phyloP scores from a whole-genome alignment of 2,113 vertebrate genomes.

The Apodemus sylvaticus region DNA sequence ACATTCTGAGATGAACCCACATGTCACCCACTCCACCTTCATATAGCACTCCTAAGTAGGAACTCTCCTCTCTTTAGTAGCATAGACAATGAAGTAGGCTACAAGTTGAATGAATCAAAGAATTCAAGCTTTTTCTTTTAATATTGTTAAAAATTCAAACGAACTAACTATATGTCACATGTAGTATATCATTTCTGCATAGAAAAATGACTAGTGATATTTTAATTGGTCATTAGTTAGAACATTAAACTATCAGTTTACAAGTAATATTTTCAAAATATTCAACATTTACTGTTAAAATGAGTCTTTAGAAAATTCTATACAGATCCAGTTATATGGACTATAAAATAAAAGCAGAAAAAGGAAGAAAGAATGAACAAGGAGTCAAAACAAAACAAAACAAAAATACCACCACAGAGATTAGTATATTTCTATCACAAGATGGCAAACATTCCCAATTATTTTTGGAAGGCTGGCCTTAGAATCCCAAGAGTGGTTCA shows the following conservation, averaged over 20 bases:
- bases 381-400: not conserved
- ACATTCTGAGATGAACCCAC: no score
- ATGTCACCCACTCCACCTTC: not conserved
- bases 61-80: not conserved
- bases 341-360: not conserved
- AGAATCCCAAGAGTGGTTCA: not conserved
- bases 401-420: not conserved
- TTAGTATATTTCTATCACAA: not conserved
- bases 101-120: not conserved
- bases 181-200: not conserved
- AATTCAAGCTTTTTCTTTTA: not conserved
- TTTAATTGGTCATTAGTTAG: not conserved
- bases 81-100: rapidly evolving
- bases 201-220: not conserved
- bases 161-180: not conserved
- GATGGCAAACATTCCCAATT: conserved; percentile 29
- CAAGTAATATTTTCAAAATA: not conserved
- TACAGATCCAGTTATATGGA: not conserved
- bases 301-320: not conserved
- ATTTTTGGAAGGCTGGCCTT: not conserved
- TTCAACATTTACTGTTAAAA: conserved; percentile 1
- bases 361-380: not conserved
- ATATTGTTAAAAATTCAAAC: conserved; percentile 8
- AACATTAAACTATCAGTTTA: not conserved
- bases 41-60: not conserved